Conservation (phyloP, 2,888 invertebrate species). For the Bugula neritina region DNA sequence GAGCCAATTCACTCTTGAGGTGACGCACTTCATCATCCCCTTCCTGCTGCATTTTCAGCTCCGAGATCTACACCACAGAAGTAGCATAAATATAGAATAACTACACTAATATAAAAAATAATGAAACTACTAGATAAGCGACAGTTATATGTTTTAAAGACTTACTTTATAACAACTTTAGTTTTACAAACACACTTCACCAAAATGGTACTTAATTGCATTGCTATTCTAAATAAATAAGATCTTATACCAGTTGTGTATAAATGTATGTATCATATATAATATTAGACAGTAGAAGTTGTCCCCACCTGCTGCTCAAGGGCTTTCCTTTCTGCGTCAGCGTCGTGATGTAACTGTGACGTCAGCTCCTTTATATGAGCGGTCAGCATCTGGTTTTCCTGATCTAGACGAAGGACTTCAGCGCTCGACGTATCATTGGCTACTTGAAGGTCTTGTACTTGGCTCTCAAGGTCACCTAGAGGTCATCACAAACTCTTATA, state of each 20-base stretch:
- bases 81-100: no score
- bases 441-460: constrained; percentile 45
- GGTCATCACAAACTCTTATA: not conserved
- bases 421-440: constrained; percentile 41
- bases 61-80: not conserved
- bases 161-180: no score
- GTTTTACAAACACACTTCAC: no score
- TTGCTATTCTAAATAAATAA: no score
- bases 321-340: constrained; percentile 10
- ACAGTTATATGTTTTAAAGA: no score
- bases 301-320: constrained; percentile 20
- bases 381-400: constrained; percentile 30
- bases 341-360: not conserved
- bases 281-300: no score
- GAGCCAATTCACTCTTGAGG: constrained; percentile 38
- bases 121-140: no score
- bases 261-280: no score
- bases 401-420: constrained; percentile 37
- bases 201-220: no score
- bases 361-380: constrained; percentile 17
- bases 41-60: constrained; percentile 1
- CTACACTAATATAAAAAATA: no score
- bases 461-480: constrained; percentile 45
- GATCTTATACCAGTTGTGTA: no score
- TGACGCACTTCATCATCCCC: constrained; percentile 26